These are phyloP conservation scores for Criorhina ranunculi DNA, from an alignment of 2,888 invertebrate species.

Conservation along the genomic window DNA sequence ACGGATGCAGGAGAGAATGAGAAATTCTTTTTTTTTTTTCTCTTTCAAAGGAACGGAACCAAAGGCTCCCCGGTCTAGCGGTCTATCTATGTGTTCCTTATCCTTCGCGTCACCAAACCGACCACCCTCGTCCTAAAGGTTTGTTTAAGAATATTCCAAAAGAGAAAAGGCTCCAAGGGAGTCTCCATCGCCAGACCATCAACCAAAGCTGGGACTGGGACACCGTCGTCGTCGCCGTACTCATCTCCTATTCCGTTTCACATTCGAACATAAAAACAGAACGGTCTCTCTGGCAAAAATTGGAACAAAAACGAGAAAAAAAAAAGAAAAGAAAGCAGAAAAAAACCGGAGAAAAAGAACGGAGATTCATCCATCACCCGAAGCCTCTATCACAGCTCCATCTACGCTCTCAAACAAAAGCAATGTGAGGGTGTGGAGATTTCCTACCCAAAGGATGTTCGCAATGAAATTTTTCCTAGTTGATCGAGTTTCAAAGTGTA, in stretches of 20 bases:
- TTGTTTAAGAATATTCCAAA: slow-evolving; percentile 73
- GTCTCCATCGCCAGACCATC: slow-evolving; percentile 35
- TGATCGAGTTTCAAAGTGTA: slow-evolving; percentile 69
- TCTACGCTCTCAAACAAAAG: slow-evolving; percentile 57
- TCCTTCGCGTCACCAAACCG: slow-evolving; percentile 59
- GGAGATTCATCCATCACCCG: slow-evolving; percentile 73
- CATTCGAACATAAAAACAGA: slow-evolving; percentile 53
- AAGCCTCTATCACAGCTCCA: slow-evolving; percentile 62
- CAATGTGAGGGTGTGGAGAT: neutral
- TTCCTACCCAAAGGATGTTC: slow-evolving; percentile 38
- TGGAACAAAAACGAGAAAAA: slow-evolving; percentile 49
- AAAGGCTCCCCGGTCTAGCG: slow-evolving; percentile 73
- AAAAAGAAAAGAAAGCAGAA: neutral
- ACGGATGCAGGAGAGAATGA: slow-evolving; percentile 59
- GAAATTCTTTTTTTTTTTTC: slow-evolving; percentile 57
- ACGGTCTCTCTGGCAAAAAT: slow-evolving; percentile 62
- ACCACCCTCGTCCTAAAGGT: slow-evolving; percentile 62
- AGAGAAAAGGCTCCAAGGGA: slow-evolving; percentile 47
- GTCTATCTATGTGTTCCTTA: slow-evolving; percentile 68
- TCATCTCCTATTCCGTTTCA: slow-evolving; percentile 76
- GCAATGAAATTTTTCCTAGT: slow-evolving; percentile 67
- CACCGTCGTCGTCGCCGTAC: slow-evolving; percentile 63
- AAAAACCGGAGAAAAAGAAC: slow-evolving; percentile 11
- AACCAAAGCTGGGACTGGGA: slow-evolving; percentile 68
- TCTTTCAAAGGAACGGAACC: slow-evolving; percentile 71